Evolutionary conservation across 2,797 vertebrate genomes (phyloP).

Genomic region (Triplophysa bombifrons): DNA sequence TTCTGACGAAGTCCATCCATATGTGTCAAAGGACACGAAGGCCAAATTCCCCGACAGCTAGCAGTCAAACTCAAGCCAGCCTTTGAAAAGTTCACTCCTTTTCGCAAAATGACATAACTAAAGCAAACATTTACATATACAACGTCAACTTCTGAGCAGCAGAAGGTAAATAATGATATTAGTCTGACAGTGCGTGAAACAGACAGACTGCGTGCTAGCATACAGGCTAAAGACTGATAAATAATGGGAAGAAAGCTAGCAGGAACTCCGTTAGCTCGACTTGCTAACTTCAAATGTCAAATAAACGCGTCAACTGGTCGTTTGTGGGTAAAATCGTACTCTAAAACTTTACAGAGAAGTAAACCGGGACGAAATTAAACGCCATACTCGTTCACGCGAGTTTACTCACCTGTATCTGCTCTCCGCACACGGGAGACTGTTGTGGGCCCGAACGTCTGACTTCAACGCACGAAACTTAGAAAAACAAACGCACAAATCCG

Average conservation of each 20-base stretch:
- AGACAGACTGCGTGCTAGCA: constrained; percentile 24
- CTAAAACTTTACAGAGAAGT: neutral
- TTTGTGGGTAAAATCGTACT: too few relatives aligned
- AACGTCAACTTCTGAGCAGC: neutral
- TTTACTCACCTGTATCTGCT: constrained; percentile 49
- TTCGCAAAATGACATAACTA: neutral
- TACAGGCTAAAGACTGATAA: constrained; percentile 27
- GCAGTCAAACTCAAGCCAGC: neutral
- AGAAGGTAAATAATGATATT: neutral
- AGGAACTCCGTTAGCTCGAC: constrained; percentile 15
- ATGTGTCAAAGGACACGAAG: constrained; percentile 37
- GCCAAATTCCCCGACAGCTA: constrained; percentile 28
- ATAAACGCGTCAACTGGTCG: neutral
- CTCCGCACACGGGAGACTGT: constrained; percentile 46
- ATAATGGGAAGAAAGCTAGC: constrained; percentile 30
- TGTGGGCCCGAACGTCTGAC: constrained; percentile 41
- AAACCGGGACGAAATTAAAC: neutral
- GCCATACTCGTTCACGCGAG: neutral
- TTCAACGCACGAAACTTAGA: constrained; percentile 36
- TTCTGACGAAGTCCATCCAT: neutral
- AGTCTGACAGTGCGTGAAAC: neutral
- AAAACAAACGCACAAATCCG: constrained; percentile 31
- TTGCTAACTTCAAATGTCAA: constrained; percentile 3
- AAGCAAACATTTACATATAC: neutral
- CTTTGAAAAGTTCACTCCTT: neutral